Evolutionary conservation across 2,113 vertebrate species (phyloP).

Genomic region (Elephas maximus): DNA sequence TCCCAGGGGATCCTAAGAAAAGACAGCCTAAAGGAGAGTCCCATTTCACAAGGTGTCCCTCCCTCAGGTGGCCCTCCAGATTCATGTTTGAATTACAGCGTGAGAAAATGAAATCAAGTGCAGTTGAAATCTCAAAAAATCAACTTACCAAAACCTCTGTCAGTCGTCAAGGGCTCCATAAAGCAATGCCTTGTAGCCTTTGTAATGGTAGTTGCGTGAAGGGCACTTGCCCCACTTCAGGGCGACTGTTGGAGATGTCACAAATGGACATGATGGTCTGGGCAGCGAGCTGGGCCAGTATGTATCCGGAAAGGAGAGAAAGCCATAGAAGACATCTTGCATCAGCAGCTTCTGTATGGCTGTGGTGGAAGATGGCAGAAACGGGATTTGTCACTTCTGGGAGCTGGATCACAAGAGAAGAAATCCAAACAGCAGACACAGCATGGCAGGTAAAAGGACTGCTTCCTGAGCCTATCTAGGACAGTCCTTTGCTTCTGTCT

Average conservation of each 20-base stretch:
- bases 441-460: not conserved
- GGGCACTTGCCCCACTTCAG: not conserved
- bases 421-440: not conserved
- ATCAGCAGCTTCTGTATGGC: not conserved
- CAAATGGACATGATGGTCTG: not conserved
- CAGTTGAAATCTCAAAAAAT: not conserved
- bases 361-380: not conserved
- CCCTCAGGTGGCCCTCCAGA: not conserved
- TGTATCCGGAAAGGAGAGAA: not conserved
- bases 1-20: not conserved
- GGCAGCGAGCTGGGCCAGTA: not conserved
- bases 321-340: not conserved
- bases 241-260: not conserved
- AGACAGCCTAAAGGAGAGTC: not conserved
- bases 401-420: not conserved
- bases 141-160: not conserved
- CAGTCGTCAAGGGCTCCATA: not conserved
- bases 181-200: not conserved
- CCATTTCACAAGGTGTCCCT: not conserved
- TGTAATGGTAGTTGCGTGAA: not conserved
- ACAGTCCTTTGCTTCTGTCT: not conserved
- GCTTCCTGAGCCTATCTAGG: not conserved
- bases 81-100: not conserved
- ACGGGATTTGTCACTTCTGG: not conserved
- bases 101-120: not conserved